These are phyloP conservation scores for Ichneumoninae sp. DNA, from an alignment of 2,888 invertebrate genomes.

Conservation along the genomic window DNA sequence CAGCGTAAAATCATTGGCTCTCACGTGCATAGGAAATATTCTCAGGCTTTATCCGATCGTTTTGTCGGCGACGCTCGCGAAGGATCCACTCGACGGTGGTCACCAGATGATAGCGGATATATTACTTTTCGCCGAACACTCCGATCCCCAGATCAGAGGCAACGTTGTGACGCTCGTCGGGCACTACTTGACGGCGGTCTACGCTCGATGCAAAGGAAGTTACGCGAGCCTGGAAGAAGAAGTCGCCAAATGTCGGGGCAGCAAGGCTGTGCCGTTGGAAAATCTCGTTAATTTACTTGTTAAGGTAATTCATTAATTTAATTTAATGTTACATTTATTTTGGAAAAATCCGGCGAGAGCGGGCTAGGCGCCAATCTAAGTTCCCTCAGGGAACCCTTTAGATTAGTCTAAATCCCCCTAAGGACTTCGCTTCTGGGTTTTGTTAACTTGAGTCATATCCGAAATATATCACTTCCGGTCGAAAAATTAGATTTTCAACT, in stretches of 20 bases:
- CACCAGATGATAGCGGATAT: conserved; percentile 89
- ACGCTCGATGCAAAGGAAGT: conserved; percentile 84
- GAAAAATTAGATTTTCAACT: no score
- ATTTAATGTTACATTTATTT: neutral
- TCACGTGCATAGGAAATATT: conserved; percentile 92
- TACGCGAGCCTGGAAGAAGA: conserved; percentile 83
- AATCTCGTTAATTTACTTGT: conserved; percentile 86
- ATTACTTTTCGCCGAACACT: conserved; percentile 89
- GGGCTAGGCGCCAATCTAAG: no score
- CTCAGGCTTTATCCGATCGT: conserved; percentile 90
- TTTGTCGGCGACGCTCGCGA: conserved; percentile 87
- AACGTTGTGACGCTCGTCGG: conserved; percentile 89
- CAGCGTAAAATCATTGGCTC: conserved; percentile 94
- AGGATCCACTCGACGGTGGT: conserved; percentile 72
- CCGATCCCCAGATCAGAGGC: conserved; percentile 93
- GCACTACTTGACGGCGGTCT: conserved; percentile 87
- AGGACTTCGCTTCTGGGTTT: no score
- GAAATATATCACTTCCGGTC: no score
- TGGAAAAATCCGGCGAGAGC: neutral
- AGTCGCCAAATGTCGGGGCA: conserved; percentile 27
- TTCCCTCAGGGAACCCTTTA: no score
- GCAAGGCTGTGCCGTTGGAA: conserved; percentile 83
- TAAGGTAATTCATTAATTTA: conserved; percentile 84
- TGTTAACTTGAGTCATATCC: no score
- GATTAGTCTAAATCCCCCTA: no score